phyloP scores from a whole-genome alignment of 1,140 invertebrate species.

The Zaprionus davidi region DNA sequence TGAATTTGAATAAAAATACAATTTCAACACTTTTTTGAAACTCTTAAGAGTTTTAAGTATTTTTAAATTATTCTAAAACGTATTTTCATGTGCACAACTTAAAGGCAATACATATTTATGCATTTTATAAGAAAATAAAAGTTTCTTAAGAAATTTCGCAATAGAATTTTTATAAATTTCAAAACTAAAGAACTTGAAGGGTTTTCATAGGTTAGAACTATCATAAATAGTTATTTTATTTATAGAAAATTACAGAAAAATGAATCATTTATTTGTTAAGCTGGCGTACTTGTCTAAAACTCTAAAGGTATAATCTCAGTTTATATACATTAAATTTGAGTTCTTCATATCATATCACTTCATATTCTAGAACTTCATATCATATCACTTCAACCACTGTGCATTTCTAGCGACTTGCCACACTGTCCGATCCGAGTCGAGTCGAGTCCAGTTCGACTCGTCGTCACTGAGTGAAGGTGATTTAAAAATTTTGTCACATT shows the following conservation, averaged over 20 bases:
- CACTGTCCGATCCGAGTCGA: conserved; percentile 29
- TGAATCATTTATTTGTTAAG: no score
- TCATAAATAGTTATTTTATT: no score
- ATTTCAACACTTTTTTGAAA: no score
- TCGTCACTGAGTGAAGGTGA: conserved; percentile 77
- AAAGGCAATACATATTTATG: no score
- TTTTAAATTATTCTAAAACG: neutral
- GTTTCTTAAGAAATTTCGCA: neutral
- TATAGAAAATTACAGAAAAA: no score
- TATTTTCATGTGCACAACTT: no score
- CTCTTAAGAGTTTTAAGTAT: neutral
- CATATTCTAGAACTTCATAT: neutral
- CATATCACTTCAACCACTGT: conserved; percentile 5
- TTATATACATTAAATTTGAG: neutral
- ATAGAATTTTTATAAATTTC: neutral
- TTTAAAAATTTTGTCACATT: conserved; percentile 84
- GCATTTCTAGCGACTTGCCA: conserved; percentile 2
- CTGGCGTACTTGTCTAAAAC: neutral
- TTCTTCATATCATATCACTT: neutral
- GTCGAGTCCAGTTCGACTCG: conserved; percentile 25
- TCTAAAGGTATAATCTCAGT: neutral
- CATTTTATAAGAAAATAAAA: neutral
- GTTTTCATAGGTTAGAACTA: neutral
- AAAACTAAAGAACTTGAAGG: neutral
- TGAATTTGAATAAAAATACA: no score